A percentile compares a stretch with the other conserved stretches of the same genome.
These are phyloP conservation scores for Dynastes grantii DNA, from an alignment of 2,888 invertebrate genomes.

Conservation along the genomic window DNA sequence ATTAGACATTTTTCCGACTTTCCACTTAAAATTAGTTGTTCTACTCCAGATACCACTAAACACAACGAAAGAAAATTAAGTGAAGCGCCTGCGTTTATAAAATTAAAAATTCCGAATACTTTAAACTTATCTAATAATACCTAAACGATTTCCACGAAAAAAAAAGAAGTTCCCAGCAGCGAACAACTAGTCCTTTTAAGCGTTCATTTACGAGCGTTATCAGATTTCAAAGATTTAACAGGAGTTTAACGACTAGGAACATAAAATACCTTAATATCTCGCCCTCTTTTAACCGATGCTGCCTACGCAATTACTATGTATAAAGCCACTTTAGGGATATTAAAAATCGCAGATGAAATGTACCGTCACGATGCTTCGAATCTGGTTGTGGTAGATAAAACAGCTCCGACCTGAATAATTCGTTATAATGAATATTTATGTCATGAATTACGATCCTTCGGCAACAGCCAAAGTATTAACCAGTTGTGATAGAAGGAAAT, in stretches of 20 bases:
- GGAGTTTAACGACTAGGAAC: not conserved
- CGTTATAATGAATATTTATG: slow-evolving; percentile 18
- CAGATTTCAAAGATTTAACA: not conserved
- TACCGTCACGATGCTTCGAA: slow-evolving; percentile 6
- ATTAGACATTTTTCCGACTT: too few relatives aligned
- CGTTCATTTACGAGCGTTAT: too few relatives aligned
- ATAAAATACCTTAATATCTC: not conserved
- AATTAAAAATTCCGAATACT: too few relatives aligned
- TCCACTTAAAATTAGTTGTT: too few relatives aligned
- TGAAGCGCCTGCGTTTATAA: too few relatives aligned
- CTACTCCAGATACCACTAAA: too few relatives aligned
- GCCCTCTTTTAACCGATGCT: not conserved
- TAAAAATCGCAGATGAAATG: slow-evolving; percentile 20
- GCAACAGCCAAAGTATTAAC: not conserved
- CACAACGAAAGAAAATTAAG: too few relatives aligned
- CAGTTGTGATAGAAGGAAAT: not conserved
- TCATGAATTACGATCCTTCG: not conserved
- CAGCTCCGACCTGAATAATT: slow-evolving; percentile 7
- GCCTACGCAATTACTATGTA: not conserved
- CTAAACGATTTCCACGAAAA: too few relatives aligned
- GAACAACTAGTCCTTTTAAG: too few relatives aligned
- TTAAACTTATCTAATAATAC: too few relatives aligned
- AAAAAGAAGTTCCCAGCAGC: too few relatives aligned
- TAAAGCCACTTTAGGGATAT: slow-evolving; percentile 2
- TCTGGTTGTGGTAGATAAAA: not conserved